phyloP scores from a whole-genome alignment of 2,113 vertebrate genomes.

The Oryzias curvinotus region DNA sequence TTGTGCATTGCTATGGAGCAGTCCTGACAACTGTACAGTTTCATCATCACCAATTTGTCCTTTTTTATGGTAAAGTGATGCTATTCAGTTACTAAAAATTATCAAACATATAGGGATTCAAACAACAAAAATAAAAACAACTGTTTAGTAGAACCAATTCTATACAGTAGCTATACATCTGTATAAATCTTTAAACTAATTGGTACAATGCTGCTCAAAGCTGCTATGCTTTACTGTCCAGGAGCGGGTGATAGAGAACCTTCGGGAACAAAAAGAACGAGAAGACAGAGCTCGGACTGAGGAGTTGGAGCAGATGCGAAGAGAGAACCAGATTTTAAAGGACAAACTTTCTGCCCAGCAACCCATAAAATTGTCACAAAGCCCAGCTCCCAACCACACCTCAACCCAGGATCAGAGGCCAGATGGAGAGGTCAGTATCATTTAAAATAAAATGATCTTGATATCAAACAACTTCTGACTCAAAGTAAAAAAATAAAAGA shows the following conservation, averaged over 20 bases:
- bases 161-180: no score
- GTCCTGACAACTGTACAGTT: no score
- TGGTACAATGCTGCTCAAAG: neutral
- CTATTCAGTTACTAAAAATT: no score
- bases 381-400: slow-evolving; percentile 36
- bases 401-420: slow-evolving; percentile 41
- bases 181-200: no score
- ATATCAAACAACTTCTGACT: neutral
- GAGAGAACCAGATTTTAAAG: slow-evolving; percentile 94
- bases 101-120: no score
- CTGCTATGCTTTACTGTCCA: slow-evolving; percentile 43
- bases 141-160: no score
- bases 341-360: slow-evolving; percentile 88
- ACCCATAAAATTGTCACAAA: slow-evolving; percentile 44
- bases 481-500: no score
- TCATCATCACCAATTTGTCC: slow-evolving; percentile 57
- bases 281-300: slow-evolving; percentile 89
- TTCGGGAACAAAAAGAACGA: slow-evolving; percentile 90
- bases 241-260: slow-evolving; percentile 95
- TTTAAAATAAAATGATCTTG: neutral
- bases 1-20: no score
- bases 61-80: no score
- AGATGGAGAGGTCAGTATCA: slow-evolving; percentile 66
- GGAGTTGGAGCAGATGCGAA: slow-evolving; percentile 89
- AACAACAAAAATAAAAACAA: no score